These are phyloP conservation scores for Psix sp. DNA, from an alignment of 1,140 invertebrate species.

Conservation along the genomic window DNA sequence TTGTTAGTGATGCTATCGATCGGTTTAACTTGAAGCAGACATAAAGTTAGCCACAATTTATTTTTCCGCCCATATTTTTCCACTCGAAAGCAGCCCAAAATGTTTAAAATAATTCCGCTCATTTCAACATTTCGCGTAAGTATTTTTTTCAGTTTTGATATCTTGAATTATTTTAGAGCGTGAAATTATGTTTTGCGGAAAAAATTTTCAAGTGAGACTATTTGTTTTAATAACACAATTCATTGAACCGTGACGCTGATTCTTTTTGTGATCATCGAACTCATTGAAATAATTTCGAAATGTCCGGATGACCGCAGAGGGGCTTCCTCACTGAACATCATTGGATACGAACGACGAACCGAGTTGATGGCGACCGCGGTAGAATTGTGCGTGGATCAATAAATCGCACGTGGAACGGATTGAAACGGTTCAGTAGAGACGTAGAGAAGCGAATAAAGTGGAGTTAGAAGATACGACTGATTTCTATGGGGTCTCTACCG, in stretches of 20 bases:
- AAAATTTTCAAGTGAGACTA: no score
- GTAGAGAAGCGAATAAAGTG: conserved; percentile 67
- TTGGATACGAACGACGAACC: conserved; percentile 57
- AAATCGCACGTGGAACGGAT: conserved; percentile 73
- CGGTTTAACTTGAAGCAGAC: not conserved
- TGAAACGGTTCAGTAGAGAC: conserved; percentile 66
- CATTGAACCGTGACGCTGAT: not conserved
- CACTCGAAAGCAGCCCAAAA: no score
- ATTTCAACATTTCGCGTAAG: no score
- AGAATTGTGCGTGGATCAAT: conserved; percentile 76
- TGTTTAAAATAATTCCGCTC: no score
- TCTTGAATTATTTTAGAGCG: no score
- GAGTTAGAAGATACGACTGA: conserved; percentile 61
- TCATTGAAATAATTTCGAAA: conserved; percentile 38
- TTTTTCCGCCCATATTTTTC: not conserved
- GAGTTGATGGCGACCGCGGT: conserved; percentile 55
- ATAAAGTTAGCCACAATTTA: conserved; percentile 3
- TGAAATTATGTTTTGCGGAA: no score
- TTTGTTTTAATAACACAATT: not conserved
- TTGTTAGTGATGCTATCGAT: conserved; percentile 6
- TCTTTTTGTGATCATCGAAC: conserved; percentile 1
- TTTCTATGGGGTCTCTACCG: conserved; percentile 39
- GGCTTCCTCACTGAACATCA: conserved; percentile 58
- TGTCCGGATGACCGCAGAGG: conserved; percentile 40
- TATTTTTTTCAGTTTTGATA: no score